Base-by-base conservation (phyloP, 2,797 vertebrate species). In the Tadarida brasiliensis region DNA sequence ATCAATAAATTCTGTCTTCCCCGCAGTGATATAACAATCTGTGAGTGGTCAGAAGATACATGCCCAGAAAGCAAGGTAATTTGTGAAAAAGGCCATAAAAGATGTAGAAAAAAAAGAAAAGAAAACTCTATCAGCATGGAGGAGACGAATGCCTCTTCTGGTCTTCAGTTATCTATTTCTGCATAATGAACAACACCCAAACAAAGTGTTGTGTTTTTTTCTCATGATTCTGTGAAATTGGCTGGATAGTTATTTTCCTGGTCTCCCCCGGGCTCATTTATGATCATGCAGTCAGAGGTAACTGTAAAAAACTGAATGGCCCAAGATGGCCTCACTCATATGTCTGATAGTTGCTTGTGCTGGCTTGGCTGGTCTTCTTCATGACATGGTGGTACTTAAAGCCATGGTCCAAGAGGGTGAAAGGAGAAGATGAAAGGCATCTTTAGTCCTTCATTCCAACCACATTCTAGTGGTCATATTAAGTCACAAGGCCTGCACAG, bases 21-120 rank as follows among this genome's bases (percentile, higher is more conserved):
- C 4, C 5, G 47, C 28, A 87, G 35, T 51, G 57, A 87, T 28
- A 74, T 39, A 78, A 59, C n/a, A 33, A 4, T 57, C 71, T 93
- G 70, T 7, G 47, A 78, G 28, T 63, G 9, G 16, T 90, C 39
- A 80, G 65, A 90, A 90, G 30, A 83, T 44, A 59, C 28, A 77
- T 54, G 17, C 16, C 22, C 86, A 73, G 70, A 90, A 87, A 92
- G n/a, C 56, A 90, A 94, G 67, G 61, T 78, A 59, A 92, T 86
- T 86, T 90, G 49, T 86, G 51, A 85, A 16, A 91, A 87, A 47
- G 9, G 12, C 15, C 65, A 56, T 86, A 63, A 76, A 63, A 71
- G 57, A 83, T 24, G 30, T n/a, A 20, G 56, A 30, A 7, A 70
- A 76, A 44, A 44, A 44, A 44, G 7, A 4, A 44, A 44, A 44